Evolutionary conservation across 2,888 invertebrate species (phyloP), one percentile per base, ranked within the genome.

Genomic region (Eupithecia insigniata): DNA sequence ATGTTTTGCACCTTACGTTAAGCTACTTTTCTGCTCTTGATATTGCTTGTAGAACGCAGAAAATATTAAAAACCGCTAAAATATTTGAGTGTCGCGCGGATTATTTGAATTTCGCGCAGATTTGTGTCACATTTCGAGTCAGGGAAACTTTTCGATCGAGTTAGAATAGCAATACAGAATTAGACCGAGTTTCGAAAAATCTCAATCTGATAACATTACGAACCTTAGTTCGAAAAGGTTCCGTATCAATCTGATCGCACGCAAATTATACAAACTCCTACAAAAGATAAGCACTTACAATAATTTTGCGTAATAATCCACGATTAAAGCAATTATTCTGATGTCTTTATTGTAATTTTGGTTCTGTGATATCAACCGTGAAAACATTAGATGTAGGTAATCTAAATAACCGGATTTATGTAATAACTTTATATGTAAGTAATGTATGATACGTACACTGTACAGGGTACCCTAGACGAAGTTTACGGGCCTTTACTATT

Each of bases 251-350:
- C 51, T 22, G 2, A 22, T 51, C 22, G 22, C 22, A 3, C 22
- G 22, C 22, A 2, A 51, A 51, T 22, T 8, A 22, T 26, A 26
- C 26, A 1, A 55, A 14, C 22, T 51, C 51, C 22, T 51, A 51
- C 14, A 26, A 55, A 26, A 55, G 55, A 55, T 55, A 51, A 22
- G 51, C 22, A 26, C 14, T 14, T 14, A 55, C 14, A 12, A 87
- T 87, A 83, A 83, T 84, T 87, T 86, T 83, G 85, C 76, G 73
- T 89, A 89, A 89, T 89, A 84, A 82, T 79, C 73, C 67, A 71
- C 84, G 87, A 92, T 91, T 90, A 90, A 83, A 90, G 90, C 89
- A 90, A 92, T 92, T 89, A 90, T 88, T 79, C 84, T 78, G 83
- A 91, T 92, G 89, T 91, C 90, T 92, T 89, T 90, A 90, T 92